Evolutionary conservation across 2,888 invertebrate genomes (phyloP).

Genomic region (Drosophila leonis): DNA sequence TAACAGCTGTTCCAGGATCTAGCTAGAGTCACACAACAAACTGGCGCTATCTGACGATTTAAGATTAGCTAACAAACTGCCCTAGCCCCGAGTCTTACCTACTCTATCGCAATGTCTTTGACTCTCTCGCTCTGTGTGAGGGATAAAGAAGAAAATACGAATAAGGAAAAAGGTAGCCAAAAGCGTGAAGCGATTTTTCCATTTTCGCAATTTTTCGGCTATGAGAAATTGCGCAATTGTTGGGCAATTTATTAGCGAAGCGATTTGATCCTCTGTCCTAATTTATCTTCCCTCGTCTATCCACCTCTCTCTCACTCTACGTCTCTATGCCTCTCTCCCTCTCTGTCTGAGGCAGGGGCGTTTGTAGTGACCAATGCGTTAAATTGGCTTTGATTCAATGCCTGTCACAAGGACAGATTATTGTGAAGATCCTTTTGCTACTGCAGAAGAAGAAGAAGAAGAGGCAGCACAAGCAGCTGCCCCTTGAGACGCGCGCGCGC

Average conservation of each 20-base stretch:
- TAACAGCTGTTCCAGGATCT: constrained; percentile 50
- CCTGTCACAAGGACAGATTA: constrained; percentile 63
- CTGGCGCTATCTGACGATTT: constrained; percentile 67
- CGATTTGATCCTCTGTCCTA: constrained; percentile 60
- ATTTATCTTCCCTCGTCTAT: constrained; percentile 63
- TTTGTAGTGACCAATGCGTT: constrained; percentile 74
- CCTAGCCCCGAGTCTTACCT: constrained; percentile 40
- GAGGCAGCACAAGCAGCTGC: constrained; percentile 29
- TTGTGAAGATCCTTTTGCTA: constrained; percentile 40
- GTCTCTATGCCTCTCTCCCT: neutral
- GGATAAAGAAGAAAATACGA: constrained; percentile 31
- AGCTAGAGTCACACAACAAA: neutral
- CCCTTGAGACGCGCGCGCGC: constrained; percentile 32
- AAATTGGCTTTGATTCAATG: constrained; percentile 72
- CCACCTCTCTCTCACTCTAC: neutral
- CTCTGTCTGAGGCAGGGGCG: constrained; percentile 47
- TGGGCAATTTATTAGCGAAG: constrained; percentile 78
- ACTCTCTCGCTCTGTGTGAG: constrained; percentile 14
- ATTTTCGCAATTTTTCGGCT: constrained; percentile 44
- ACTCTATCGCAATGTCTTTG: constrained; percentile 61
- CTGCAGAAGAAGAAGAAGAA: constrained; percentile 1
- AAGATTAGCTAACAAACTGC: constrained; percentile 56
- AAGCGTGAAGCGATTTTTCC: constrained; percentile 53
- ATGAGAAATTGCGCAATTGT: constrained; percentile 81
- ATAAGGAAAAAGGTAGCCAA: constrained; percentile 42